A percentile compares a stretch with the other conserved stretches of the same genome.
These are phyloP conservation scores for Epinephelus coioides DNA, from an alignment of 2,797 vertebrate species.

Conservation along the genomic window DNA sequence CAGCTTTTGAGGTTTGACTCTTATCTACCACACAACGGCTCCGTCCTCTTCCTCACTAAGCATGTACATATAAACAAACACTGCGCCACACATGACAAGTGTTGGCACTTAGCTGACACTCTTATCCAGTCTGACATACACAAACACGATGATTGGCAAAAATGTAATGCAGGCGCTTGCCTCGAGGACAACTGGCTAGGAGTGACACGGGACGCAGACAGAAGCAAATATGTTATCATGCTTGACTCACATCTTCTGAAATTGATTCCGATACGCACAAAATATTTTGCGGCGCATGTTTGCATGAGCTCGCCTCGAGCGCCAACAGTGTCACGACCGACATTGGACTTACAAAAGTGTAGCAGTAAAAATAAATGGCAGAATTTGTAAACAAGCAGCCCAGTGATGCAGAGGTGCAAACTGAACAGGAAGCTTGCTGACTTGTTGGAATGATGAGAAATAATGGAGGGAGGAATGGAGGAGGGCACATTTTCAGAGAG, in stretches of 20 bases:
- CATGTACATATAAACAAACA: neutral
- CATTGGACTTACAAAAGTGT: slow-evolving; percentile 16
- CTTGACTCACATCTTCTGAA: slow-evolving; percentile 59
- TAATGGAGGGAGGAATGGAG: neutral
- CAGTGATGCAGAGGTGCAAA: slow-evolving; percentile 17
- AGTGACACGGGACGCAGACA: slow-evolving; percentile 33
- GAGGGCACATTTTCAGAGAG: neutral
- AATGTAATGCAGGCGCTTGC: slow-evolving; percentile 37
- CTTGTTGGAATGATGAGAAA: neutral
- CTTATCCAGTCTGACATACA: slow-evolving; percentile 32
- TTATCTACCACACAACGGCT: neutral
- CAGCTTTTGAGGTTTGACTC: slow-evolving; percentile 26
- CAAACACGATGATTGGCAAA: slow-evolving; percentile 37
- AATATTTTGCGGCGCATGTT: slow-evolving; percentile 48
- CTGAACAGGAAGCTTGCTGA: slow-evolving; percentile 20
- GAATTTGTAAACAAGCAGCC: slow-evolving; percentile 1
- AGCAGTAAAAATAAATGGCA: slow-evolving; percentile 1
- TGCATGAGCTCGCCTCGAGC: slow-evolving; percentile 36
- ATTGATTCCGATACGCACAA: slow-evolving; percentile 56
- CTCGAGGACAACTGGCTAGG: slow-evolving; percentile 26
- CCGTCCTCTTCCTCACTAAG: slow-evolving; percentile 4
- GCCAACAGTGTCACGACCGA: neutral
- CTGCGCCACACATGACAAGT: slow-evolving; percentile 12
- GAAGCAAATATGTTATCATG: slow-evolving; percentile 57
- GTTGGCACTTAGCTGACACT: slow-evolving; percentile 6